Conservation (phyloP, 2,113 vertebrate genomes). For the Arenaria interpres region DNA sequence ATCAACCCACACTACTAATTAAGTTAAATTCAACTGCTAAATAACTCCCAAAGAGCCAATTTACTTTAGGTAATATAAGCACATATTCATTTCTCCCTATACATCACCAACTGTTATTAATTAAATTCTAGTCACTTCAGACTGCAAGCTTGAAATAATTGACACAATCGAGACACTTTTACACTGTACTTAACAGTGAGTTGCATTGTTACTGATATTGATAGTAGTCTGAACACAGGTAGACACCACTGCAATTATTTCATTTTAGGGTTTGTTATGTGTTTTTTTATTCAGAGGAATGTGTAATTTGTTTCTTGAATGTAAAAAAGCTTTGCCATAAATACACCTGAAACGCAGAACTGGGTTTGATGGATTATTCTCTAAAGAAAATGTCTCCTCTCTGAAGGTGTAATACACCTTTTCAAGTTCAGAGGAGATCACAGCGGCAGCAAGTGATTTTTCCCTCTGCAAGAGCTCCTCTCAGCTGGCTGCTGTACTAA, state of each 20-base stretch:
- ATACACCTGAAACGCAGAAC: not conserved
- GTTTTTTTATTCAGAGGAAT: not conserved
- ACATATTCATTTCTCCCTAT: not conserved
- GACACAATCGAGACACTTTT: not conserved
- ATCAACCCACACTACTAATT: constrained; percentile 36
- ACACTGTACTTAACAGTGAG: not conserved
- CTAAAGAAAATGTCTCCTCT: not conserved
- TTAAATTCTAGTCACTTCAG: constrained; percentile 15
- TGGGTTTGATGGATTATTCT: not conserved
- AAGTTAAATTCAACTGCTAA: constrained; percentile 21
- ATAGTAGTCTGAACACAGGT: not conserved
- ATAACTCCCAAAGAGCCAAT: constrained; percentile 6
- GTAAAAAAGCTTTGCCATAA: not conserved
- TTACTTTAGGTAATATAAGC: constrained; percentile 2
- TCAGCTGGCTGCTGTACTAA: not conserved
- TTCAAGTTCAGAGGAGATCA: not conserved
- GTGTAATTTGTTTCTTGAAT: not conserved
- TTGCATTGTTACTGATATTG: not conserved
- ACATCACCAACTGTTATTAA: constrained; percentile 40
- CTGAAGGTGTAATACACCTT: not conserved
- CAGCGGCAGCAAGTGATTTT: not conserved
- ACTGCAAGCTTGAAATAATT: not conserved
- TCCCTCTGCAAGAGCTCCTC: not conserved
- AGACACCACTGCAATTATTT: not conserved
- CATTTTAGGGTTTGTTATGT: not conserved